phyloP scores from a whole-genome alignment of 2,888 invertebrate species.

The Xanthorhoe designata region DNA sequence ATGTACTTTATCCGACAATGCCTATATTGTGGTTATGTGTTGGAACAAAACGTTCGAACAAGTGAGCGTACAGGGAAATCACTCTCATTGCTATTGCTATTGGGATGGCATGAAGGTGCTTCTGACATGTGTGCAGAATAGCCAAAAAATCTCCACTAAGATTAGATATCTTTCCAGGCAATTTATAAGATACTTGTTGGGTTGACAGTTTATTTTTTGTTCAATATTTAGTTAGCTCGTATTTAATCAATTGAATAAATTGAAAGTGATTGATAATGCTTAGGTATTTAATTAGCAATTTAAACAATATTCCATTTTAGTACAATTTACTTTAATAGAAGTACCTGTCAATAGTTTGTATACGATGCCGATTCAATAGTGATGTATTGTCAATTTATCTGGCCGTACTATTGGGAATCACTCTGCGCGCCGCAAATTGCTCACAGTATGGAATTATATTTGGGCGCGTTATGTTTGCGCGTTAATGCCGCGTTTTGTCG shows the following conservation, averaged over 20 bases:
- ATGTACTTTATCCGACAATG: slow-evolving; percentile 21
- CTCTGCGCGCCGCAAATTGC: slow-evolving; percentile 25
- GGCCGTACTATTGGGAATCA: slow-evolving; percentile 31
- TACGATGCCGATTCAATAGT: slow-evolving; percentile 8
- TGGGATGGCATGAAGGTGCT: not conserved
- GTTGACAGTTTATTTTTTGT: too few relatives aligned
- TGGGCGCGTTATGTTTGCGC: too few relatives aligned
- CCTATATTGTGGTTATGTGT: slow-evolving; percentile 23
- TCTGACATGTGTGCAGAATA: slow-evolving; percentile 6
- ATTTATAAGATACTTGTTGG: too few relatives aligned
- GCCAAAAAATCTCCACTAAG: too few relatives aligned
- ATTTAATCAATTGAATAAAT: too few relatives aligned
- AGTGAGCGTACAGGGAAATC: slow-evolving; percentile 36
- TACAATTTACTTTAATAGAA: too few relatives aligned
- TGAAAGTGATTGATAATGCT: too few relatives aligned
- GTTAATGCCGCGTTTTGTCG: too few relatives aligned
- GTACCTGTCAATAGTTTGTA: slow-evolving; percentile 9
- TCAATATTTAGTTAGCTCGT: too few relatives aligned
- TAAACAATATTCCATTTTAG: too few relatives aligned
- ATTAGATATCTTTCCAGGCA: too few relatives aligned
- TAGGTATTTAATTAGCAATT: too few relatives aligned
- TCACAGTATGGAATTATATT: slow-evolving; percentile 25
- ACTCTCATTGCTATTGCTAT: slow-evolving; percentile 23
- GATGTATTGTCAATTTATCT: slow-evolving; percentile 35
- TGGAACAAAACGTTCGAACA: slow-evolving; percentile 33